Percentiles rank a stretch among this genome's conserved stretches.
These are phyloP conservation scores for Tenthredo distinguenda DNA, from an alignment of 2,888 invertebrate species.

Conservation along the genomic window DNA sequence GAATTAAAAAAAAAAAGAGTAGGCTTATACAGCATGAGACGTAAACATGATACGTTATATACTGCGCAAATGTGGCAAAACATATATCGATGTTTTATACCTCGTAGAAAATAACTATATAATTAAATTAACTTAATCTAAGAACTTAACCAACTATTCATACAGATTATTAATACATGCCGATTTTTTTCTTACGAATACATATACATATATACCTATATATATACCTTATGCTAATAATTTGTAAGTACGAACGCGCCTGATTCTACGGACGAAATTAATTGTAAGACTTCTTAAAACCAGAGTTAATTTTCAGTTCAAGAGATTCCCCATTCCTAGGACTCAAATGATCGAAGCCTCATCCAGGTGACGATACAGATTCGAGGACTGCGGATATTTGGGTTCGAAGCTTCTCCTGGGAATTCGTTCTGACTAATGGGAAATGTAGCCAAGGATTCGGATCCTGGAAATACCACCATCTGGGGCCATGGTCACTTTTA, in stretches of 20 bases:
- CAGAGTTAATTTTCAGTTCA: background rate
- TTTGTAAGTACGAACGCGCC: background rate
- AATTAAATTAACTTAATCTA: background rate
- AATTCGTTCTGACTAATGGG: conserved; percentile 15
- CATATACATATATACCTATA: too few species aligned
- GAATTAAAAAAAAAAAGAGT: background rate
- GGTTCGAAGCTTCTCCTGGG: background rate
- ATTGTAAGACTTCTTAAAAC: background rate
- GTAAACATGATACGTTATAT: background rate
- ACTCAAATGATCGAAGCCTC: background rate
- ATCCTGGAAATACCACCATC: conserved; percentile 84
- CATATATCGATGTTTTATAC: background rate
- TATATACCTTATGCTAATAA: background rate
- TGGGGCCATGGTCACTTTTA: conserved; percentile 82
- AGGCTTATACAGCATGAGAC: background rate
- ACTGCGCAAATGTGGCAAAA: background rate
- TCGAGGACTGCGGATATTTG: background rate
- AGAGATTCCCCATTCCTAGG: background rate
- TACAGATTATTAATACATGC: background rate
- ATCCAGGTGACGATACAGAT: background rate
- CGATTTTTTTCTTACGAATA: background rate
- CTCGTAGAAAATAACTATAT: background rate
- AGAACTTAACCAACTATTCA: background rate
- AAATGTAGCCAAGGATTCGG: conserved; percentile 70
- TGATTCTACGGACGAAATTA: background rate